Evolutionary conservation across 2,113 vertebrate species (phyloP).

Genomic region (Lonchura striata): DNA sequence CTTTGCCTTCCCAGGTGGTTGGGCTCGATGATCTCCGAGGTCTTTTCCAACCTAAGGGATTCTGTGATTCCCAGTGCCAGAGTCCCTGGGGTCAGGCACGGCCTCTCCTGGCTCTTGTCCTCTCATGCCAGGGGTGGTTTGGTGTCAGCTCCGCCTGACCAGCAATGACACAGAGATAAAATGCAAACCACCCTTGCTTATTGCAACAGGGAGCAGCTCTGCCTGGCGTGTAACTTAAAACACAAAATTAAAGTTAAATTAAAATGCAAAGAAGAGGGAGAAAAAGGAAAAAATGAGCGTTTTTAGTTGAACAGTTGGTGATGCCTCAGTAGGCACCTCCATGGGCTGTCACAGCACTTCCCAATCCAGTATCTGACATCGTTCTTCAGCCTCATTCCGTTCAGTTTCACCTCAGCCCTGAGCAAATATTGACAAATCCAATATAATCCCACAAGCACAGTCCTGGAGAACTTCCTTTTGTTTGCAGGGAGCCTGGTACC

Average conservation of each 20-base stretch:
- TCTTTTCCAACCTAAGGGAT: not conserved
- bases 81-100: not conserved
- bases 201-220: not conserved
- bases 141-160: not conserved
- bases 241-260: not conserved
- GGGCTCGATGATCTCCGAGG: not conserved
- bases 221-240: not conserved
- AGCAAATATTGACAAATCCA: not conserved
- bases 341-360: not conserved
- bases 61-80: not conserved
- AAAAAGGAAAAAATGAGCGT: not conserved
- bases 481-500: not conserved
- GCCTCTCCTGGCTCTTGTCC: not conserved
- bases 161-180: not conserved
- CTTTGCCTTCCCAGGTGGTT: not conserved
- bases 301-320: not conserved
- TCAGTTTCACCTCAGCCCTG: not conserved
- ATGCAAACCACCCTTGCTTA: not conserved
- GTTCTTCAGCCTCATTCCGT: not conserved
- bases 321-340: not conserved
- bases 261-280: not conserved
- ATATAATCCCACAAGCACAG: not conserved
- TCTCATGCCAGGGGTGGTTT: rapidly evolving
- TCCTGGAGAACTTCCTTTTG: not conserved
- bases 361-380: not conserved